These are phyloP conservation scores for Neoaliturus tenellus DNA, from an alignment of 2,888 invertebrate species.

Conservation along the genomic window DNA sequence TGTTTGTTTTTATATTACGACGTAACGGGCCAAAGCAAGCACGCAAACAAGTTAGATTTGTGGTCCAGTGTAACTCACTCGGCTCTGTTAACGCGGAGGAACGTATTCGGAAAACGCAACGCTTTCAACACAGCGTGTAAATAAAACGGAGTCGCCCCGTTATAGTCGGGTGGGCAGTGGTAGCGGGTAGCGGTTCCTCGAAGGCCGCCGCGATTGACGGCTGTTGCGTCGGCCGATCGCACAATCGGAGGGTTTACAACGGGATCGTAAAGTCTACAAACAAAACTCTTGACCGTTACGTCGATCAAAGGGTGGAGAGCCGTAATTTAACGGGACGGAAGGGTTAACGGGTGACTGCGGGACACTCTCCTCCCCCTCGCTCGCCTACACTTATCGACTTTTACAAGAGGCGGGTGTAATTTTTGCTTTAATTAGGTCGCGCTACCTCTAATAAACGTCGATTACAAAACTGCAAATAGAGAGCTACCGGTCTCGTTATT, in stretches of 20 bases:
- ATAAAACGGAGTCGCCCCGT: neutral
- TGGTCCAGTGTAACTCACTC: neutral
- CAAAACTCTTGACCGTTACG: slow-evolving; percentile 38
- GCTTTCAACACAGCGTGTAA: neutral
- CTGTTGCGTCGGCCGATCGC: slow-evolving; percentile 30
- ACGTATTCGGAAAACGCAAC: neutral
- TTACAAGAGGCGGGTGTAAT: neutral
- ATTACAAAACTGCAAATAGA: slow-evolving; percentile 34
- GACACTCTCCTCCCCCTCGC: neutral
- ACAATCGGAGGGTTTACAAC: slow-evolving; percentile 18
- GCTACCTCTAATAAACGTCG: neutral
- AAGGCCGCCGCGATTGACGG: neutral
- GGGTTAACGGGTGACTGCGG: slow-evolving; percentile 40
- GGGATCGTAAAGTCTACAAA: slow-evolving; percentile 9
- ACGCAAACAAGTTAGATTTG: neutral
- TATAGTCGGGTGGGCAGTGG: neutral
- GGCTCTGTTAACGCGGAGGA: neutral
- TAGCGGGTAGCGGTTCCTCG: slow-evolving; percentile 9
- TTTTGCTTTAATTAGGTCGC: slow-evolving; percentile 10
- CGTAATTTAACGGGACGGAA: slow-evolving; percentile 45
- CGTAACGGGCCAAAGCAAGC: no score
- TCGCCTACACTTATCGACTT: neutral
- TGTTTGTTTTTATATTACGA: no score
- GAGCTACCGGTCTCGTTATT: neutral
- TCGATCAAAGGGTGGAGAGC: slow-evolving; percentile 43